These are phyloP conservation scores for Tenthredo mesomela DNA, from an alignment of 2,888 invertebrate species.

Conservation along the genomic window DNA sequence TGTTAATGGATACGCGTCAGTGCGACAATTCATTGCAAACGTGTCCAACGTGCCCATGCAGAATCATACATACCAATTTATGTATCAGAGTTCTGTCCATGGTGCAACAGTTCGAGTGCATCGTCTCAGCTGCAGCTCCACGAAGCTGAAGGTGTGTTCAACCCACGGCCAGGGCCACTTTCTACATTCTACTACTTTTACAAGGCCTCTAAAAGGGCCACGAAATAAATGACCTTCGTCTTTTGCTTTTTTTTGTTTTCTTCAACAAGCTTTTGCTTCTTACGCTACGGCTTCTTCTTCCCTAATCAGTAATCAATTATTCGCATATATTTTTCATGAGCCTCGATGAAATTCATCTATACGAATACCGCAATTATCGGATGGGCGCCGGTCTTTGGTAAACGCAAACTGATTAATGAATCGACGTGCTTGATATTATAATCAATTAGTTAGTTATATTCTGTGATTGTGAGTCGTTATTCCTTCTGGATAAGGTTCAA, in stretches of 20 bases:
- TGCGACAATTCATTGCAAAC: not conserved
- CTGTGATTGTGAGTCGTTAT: constrained; percentile 3
- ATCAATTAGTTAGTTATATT: not conserved
- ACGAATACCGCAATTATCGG: not conserved
- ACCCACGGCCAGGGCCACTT: constrained; percentile 19
- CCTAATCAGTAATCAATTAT: not conserved
- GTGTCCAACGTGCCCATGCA: not conserved
- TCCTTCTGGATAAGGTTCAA: not conserved
- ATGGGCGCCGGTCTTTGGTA: not conserved
- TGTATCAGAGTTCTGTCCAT: not conserved
- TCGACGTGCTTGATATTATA: not conserved
- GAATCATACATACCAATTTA: not conserved
- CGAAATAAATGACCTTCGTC: not conserved
- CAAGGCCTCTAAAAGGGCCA: constrained; percentile 27
- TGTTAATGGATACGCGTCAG: not conserved
- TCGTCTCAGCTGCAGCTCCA: not conserved
- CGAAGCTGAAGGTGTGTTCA: not conserved
- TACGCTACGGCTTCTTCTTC: not conserved
- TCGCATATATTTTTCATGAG: not conserved
- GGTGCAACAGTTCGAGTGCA: not conserved
- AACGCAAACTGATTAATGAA: constrained; percentile 4
- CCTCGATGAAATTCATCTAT: not conserved
- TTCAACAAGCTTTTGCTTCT: not conserved
- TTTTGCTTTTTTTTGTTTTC: not conserved
- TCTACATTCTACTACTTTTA: constrained; percentile 14